A percentile compares a stretch with the other conserved stretches of the same genome.
phyloP scores from a whole-genome alignment of 2,113 vertebrate species.

The Paraplagusia blochii region DNA sequence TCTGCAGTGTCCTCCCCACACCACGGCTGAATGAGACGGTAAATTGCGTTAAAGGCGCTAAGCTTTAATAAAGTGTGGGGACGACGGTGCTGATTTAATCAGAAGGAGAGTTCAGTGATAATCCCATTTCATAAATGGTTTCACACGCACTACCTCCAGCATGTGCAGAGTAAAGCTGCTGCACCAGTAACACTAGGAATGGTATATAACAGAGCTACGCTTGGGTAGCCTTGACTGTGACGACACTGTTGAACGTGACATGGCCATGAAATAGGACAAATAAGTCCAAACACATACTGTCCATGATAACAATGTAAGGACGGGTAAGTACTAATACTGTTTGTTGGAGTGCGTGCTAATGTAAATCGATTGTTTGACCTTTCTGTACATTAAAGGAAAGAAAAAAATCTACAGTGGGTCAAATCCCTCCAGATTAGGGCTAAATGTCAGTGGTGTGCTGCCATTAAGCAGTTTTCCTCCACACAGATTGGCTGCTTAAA shows the following conservation, averaged over 20 bases:
- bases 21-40: conserved; percentile 11
- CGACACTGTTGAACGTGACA: too few relatives aligned
- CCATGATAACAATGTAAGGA: too few relatives aligned
- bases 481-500: neutral
- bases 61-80: conserved; percentile 53
- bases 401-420: conserved; percentile 6
- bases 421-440: conserved; percentile 31
- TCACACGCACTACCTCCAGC: conserved; percentile 36
- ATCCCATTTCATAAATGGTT: conserved; percentile 66
- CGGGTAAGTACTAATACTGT: too few relatives aligned
- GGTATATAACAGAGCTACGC: too few relatives aligned
- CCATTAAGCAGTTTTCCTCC: conserved; percentile 19
- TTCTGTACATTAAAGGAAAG: conserved; percentile 21
- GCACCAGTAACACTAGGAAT: neutral
- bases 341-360: neutral
- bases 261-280: too few relatives aligned
- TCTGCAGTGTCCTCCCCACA: conserved; percentile 13
- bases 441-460: conserved; percentile 6
- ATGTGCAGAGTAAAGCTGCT: conserved; percentile 49
- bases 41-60: conserved; percentile 30
- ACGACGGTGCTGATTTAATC: conserved; percentile 64
- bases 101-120: conserved; percentile 52
- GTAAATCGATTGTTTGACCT: conserved; percentile 32
- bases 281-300: too few relatives aligned
- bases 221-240: too few relatives aligned